Evolutionary conservation across 1,140 invertebrate species (phyloP), one percentile per base, ranked within the genome.

Genomic region (Ceratitis capitata): DNA sequence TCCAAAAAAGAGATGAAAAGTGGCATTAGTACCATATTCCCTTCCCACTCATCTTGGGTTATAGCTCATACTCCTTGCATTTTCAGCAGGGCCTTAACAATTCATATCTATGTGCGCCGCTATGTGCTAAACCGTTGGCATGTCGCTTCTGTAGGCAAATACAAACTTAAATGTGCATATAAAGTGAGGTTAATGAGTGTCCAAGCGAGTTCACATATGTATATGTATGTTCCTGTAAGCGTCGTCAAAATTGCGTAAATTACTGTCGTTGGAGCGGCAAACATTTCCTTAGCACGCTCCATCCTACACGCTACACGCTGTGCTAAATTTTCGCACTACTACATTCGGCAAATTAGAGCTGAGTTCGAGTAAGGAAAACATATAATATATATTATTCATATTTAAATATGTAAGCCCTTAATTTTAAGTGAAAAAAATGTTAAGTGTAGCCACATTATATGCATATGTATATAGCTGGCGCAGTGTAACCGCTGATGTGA

Each of bases 141-240:
- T 45, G 42, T 78, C 39, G 42, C 19, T 42, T n/a, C 10, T 78
- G n/a, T n/a, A n/a, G 45, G 39, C 45, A 53, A 35, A 53, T 9
- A 58, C 35, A 32, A 83, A 83, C 26, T 83, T 32, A 83, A 83
- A 56, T 83, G 82, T 83, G 82, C 47, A 83, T 83, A 83, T 83
- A 83, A 83, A 83, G 82, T 83, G 82, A 83, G 47, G 82, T 83
- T 83, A 83, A 83, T 83, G 82, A 83, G 53, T 83, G 82, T 29
- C 49, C 82, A 83, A 58, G 82, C 53, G 26, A 83, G 42, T 83
- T 83, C 12, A 82, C n/a, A n/a, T n/a, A n/a, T n/a, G n/a, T n/a
- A n/a, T n/a, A n/a, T n/a, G n/a, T n/a, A n/a, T n/a, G n/a, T n/a
- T n/a, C 45, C 49, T 49, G 29, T 10, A 32, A 9, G 39, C n/a